These are phyloP conservation scores for Drosophila kanekoi DNA, from an alignment of 2,888 invertebrate species.

Conservation along the genomic window DNA sequence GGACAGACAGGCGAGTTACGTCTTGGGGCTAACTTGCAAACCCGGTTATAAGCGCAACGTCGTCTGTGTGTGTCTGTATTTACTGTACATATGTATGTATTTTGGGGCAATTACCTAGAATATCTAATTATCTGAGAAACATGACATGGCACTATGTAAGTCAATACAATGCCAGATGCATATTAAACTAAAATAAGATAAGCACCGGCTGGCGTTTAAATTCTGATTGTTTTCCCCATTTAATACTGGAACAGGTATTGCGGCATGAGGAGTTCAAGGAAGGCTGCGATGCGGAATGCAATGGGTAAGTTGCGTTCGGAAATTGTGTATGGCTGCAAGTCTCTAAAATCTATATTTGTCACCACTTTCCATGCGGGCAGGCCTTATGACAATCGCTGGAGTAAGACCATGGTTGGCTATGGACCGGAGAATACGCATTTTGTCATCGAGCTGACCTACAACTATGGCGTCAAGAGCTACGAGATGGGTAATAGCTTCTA, in stretches of 20 bases:
- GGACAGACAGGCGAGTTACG: background rate
- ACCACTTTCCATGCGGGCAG: slow-evolving; percentile 85
- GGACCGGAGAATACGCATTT: slow-evolving; percentile 98
- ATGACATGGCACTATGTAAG: slow-evolving; percentile 19
- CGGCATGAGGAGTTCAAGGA: slow-evolving; percentile 99
- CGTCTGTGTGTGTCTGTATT: background rate
- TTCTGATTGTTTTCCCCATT: background rate
- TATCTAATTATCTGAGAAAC: slow-evolving; percentile 34
- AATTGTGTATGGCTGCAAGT: background rate
- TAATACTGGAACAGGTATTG: slow-evolving; percentile 88
- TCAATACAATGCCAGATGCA: slow-evolving; percentile 4
- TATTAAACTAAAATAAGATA: slow-evolving; percentile 27
- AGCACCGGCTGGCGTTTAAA: background rate
- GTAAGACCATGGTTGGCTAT: slow-evolving; percentile 99
- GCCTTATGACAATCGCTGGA: slow-evolving; percentile 99
- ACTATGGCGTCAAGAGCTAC: slow-evolving; percentile 96
- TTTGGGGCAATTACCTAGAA: slow-evolving; percentile 9
- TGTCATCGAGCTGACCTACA: slow-evolving; percentile 98
- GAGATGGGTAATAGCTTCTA: slow-evolving; percentile 88
- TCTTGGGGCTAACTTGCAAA: background rate
- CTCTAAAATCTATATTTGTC: background rate
- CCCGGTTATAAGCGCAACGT: slow-evolving; percentile 5
- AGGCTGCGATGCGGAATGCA: slow-evolving; percentile 98
- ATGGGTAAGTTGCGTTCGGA: slow-evolving; percentile 90
- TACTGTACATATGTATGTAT: background rate